Base-by-base conservation (phyloP, 2,888 invertebrate genomes). In the Drosophila kuntzei region DNA sequence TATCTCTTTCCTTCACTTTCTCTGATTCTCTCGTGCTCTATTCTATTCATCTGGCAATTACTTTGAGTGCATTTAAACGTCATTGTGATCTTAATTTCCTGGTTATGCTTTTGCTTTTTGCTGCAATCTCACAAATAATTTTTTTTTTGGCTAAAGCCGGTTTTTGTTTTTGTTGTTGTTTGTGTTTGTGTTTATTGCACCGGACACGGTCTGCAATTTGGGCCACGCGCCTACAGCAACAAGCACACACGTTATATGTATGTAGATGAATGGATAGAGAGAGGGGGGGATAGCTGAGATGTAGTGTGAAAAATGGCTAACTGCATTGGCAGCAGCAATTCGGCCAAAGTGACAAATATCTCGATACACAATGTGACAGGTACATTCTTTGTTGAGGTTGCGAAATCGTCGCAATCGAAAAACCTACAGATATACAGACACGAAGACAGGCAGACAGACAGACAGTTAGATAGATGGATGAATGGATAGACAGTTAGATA, bases 321-420 rank as follows among this genome's bases (percentile, higher is more conserved):
- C 76, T 82, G 87, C 80, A 85, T 80, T 83, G 81, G 67, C 78
- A 66, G 53, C 78, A 62, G 64, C 74, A 84, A 79, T 81, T 55
- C 67, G 71, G 55, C 53, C 79, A 80, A 89, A 87, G 88, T 85
- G 84, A 85, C 85, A 85, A 85, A 89, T 89, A 70, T 67, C 66
- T 73, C 71, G 85, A 85, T 87, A 85, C 89, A 89, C 79, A 75
- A 63, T 84, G 75, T 75, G 84, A 67, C 89, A 89, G 88, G 88
- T 82, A 88, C 64, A 76, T 87, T 73, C 84, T 76, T 84, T 76
- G 81, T 65, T 83, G 82, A 59, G 77, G 81, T 84, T 84, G 70
- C 89, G 66, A 88, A 87, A 88, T 72, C 75, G 74, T 65, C 44
- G 53, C 70, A 69, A 61, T 60, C 66, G 55, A 61, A 27, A 53